A percentile compares a stretch with the other conserved stretches of the same genome.
phyloP scores from a whole-genome alignment of 2,113 vertebrate genomes.

The Cranoglanis bouderius region DNA sequence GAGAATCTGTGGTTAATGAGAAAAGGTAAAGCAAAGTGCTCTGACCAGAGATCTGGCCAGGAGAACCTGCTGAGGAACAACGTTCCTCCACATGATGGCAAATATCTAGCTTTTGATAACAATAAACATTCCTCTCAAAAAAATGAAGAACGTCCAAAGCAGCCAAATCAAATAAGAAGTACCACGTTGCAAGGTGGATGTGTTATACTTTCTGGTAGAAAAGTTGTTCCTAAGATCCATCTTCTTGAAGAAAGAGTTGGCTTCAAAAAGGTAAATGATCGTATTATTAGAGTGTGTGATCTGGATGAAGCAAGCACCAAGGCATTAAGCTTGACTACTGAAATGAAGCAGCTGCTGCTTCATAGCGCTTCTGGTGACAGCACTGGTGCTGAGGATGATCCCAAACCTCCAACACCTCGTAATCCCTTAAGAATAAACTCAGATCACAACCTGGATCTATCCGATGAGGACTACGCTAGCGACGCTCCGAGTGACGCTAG shows the following conservation, averaged over 20 bases:
- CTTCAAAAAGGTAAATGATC: constrained; percentile 69
- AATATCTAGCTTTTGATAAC: neutral
- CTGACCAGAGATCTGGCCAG: neutral
- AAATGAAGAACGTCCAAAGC: neutral
- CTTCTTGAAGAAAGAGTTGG: constrained; percentile 57
- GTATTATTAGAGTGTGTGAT: constrained; percentile 60
- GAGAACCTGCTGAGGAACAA: constrained; percentile 2
- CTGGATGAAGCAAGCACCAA: constrained; percentile 25
- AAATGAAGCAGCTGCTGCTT: constrained; percentile 54
- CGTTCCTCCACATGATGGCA: neutral
- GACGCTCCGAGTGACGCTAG: constrained; percentile 64
- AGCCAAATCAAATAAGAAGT: neutral
- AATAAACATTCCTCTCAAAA: neutral
- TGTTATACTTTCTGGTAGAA: neutral
- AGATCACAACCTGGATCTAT: constrained; percentile 55
- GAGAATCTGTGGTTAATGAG: neutral
- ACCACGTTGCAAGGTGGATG: neutral
- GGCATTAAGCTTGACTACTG: neutral
- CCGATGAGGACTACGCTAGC: constrained; percentile 66
- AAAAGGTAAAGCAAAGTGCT: neutral
- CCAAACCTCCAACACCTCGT: constrained; percentile 41
- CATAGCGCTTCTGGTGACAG: constrained; percentile 16
- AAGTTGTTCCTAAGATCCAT: neutral
- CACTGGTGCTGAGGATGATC: constrained; percentile 48
- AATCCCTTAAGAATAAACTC: constrained; percentile 18